These are phyloP conservation scores for Pseudachorutes palmiensis DNA, from an alignment of 1,140 invertebrate genomes.

Conservation along the genomic window DNA sequence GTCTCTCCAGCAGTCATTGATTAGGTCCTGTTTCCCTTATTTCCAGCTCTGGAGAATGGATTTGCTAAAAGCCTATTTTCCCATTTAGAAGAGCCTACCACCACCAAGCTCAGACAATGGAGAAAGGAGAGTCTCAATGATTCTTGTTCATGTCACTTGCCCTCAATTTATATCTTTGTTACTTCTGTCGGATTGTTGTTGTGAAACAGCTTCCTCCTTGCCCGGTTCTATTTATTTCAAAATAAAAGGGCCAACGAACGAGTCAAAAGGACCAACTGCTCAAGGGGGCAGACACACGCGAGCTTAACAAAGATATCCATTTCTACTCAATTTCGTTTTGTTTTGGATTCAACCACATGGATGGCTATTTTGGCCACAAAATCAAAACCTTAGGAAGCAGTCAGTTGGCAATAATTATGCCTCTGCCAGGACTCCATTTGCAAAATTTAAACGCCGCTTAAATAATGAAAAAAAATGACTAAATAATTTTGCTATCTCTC, in stretches of 20 bases:
- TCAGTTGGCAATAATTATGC: background rate
- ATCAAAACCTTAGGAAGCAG: background rate
- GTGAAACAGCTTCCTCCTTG: background rate
- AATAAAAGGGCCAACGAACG: background rate
- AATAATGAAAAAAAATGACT: too few relatives aligned
- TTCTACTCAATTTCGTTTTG: background rate
- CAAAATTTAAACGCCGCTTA: too few relatives aligned
- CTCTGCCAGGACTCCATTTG: too few relatives aligned
- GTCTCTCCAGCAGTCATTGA: background rate
- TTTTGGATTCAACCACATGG: background rate
- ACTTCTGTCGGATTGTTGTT: background rate
- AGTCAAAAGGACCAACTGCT: too few relatives aligned
- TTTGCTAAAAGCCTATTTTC: background rate
- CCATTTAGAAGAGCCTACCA: background rate
- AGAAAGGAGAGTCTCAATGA: background rate
- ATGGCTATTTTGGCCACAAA: background rate
- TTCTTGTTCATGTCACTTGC: background rate
- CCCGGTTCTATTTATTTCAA: background rate
- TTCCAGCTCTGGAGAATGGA: background rate
- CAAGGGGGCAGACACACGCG: too few relatives aligned
- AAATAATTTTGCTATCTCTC: too few relatives aligned
- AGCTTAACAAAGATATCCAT: too few relatives aligned
- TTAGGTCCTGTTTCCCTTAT: background rate
- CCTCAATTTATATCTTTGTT: background rate
- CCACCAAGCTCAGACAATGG: background rate